These are phyloP conservation scores for Nowickia ferox DNA, from an alignment of 2,888 invertebrate species.

Conservation along the genomic window DNA sequence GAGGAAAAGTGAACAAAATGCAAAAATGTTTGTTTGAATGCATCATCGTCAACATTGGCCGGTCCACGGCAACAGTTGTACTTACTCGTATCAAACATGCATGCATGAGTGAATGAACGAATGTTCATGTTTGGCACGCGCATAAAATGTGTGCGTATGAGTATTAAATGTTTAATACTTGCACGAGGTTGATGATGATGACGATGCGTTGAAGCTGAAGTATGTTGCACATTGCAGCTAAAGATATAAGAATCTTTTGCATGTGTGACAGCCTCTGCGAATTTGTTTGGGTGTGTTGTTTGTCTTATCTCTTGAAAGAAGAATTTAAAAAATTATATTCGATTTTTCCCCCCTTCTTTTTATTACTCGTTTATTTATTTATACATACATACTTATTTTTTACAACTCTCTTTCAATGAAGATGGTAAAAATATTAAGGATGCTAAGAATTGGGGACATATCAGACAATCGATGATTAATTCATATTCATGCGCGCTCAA, in stretches of 20 bases:
- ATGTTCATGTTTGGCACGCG: conserved; percentile 69
- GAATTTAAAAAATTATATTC: conserved; percentile 65
- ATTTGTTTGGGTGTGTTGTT: conserved; percentile 36
- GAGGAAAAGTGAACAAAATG: conserved; percentile 58
- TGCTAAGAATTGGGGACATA: conserved; percentile 73
- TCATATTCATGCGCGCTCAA: conserved; percentile 70
- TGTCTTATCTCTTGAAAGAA: conserved; percentile 55
- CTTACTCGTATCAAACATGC: conserved; percentile 27
- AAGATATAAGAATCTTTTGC: conserved; percentile 18
- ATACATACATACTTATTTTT: background rate
- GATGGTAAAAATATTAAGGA: conserved; percentile 65
- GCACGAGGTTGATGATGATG: conserved; percentile 3
- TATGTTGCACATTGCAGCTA: conserved; percentile 57
- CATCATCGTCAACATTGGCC: conserved; percentile 42
- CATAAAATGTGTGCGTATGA: conserved; percentile 57
- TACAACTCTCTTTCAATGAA: conserved; percentile 52
- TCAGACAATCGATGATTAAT: conserved; percentile 79
- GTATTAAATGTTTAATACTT: background rate
- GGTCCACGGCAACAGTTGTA: conserved; percentile 16
- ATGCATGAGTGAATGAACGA: conserved; percentile 56
- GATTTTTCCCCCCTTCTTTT: conserved; percentile 41
- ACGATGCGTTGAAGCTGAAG: conserved; percentile 58
- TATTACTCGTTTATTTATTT: conserved; percentile 1
- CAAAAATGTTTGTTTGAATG: conserved; percentile 55
- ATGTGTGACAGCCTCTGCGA: conserved; percentile 6